These are phyloP conservation scores for Nudaria mundana DNA, from an alignment of 2,888 invertebrate genomes.

Conservation along the genomic window DNA sequence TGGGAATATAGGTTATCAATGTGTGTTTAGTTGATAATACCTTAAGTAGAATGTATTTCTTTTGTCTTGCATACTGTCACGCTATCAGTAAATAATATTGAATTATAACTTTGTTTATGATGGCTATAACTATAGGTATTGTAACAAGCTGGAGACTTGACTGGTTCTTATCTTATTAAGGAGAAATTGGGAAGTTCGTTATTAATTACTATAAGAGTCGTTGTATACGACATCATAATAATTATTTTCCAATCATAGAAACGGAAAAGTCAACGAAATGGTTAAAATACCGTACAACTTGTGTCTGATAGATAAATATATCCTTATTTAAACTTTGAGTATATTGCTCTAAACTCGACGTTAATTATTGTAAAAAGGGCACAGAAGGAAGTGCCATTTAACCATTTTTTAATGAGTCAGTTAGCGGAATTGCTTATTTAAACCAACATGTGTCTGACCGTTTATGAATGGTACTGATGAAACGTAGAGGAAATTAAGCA, in stretches of 20 bases:
- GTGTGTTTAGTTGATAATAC: too few species aligned
- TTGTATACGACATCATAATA: too few species aligned
- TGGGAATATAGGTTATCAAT: too few species aligned
- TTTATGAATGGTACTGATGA: conserved; percentile 23
- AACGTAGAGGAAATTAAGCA: conserved; percentile 20
- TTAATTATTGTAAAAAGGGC: conserved; percentile 9
- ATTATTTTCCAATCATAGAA: too few species aligned
- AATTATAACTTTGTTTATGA: conserved; percentile 49
- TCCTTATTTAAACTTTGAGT: too few species aligned
- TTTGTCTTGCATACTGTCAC: conserved; percentile 36
- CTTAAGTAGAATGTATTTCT: conserved; percentile 16
- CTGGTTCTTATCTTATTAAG: conserved; percentile 39
- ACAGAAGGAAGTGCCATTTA: conserved; percentile 33
- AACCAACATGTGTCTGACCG: conserved; percentile 27
- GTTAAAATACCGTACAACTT: too few species aligned
- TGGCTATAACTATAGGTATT: conserved; percentile 20
- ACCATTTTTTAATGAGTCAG: conserved; percentile 29
- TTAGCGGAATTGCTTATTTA: conserved; percentile 31
- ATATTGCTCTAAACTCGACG: conserved; percentile 9
- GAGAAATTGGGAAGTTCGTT: too few species aligned
- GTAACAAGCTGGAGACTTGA: conserved; percentile 25
- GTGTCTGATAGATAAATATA: too few species aligned
- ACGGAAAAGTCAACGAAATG: too few species aligned
- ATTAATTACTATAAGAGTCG: too few species aligned
- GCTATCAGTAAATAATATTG: conserved; percentile 37